phyloP scores from a whole-genome alignment of 2,888 invertebrate species.

The Eretmocerus hayati region DNA sequence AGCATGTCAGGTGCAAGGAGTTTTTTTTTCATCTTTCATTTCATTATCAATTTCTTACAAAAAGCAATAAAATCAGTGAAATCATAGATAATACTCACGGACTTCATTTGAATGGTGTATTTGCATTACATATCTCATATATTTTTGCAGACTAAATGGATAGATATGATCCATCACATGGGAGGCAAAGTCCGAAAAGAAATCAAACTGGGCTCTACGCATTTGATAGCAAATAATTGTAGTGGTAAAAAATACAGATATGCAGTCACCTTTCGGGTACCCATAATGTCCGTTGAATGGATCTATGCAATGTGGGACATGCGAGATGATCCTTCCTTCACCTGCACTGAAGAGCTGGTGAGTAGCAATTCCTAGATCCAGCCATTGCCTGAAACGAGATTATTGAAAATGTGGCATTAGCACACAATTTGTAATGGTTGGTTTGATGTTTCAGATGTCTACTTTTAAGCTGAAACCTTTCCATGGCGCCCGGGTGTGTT shows the following conservation, averaged over 20 bases:
- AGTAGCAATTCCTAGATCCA: no score
- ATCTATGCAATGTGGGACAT: conserved; percentile 81
- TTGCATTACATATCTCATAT: no score
- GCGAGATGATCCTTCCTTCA: conserved; percentile 61
- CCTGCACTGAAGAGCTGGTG: conserved; percentile 64
- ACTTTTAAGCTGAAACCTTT: conserved; percentile 76
- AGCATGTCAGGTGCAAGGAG: neutral
- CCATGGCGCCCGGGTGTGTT: conserved; percentile 78
- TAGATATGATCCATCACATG: conserved; percentile 90
- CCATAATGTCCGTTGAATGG: conserved; percentile 85
- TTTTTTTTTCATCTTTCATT: neutral
- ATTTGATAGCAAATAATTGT: conserved; percentile 83
- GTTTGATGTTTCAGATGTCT: conserved; percentile 31
- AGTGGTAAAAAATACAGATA: conserved; percentile 91
- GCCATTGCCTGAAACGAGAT: no score
- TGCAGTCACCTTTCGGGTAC: conserved; percentile 82
- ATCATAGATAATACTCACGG: no score
- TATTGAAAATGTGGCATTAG: no score
- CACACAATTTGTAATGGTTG: conserved; percentile 9
- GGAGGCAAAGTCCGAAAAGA: conserved; percentile 92
- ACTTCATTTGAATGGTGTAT: no score
- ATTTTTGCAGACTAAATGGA: conserved; percentile 65
- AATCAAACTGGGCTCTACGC: conserved; percentile 81
- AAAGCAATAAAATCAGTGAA: no score
- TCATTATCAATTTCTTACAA: no score